A percentile compares a stretch with the other conserved stretches of the same genome.
Conservation (phyloP, 1,140 invertebrate genomes). For the Oscheius sp. region DNA sequence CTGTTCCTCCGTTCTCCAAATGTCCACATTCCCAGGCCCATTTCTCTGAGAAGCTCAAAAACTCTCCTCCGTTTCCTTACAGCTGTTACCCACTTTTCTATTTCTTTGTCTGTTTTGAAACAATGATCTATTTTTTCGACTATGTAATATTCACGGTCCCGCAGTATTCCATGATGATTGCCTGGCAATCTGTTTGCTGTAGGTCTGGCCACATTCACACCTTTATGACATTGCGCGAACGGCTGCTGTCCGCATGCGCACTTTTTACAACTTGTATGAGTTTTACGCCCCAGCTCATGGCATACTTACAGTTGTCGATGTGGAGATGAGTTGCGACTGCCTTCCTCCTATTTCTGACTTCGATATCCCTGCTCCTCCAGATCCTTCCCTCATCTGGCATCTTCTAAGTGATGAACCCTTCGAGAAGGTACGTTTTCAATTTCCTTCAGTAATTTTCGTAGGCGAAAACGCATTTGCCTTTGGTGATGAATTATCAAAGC, state of each 20-base stretch:
- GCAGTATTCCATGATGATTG: background rate
- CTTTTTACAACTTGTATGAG: background rate
- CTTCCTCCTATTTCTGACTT: slow-evolving; percentile 25
- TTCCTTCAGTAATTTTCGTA: background rate
- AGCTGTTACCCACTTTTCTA: background rate
- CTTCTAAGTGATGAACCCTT: slow-evolving; percentile 26
- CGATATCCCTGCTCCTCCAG: slow-evolving; percentile 30
- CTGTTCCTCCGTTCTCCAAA: no score
- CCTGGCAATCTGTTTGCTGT: background rate
- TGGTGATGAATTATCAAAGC: slow-evolving; percentile 10
- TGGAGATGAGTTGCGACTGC: slow-evolving; percentile 23
- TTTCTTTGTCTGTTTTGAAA: no score
- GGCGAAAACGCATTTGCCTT: background rate
- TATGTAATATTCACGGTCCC: background rate
- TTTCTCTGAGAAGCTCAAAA: background rate
- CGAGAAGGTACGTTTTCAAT: background rate
- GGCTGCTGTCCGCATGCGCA: background rate
- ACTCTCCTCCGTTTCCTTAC: background rate
- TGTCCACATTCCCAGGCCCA: no score
- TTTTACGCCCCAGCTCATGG: background rate
- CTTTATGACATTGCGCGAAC: background rate
- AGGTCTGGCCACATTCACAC: background rate
- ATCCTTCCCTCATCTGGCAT: slow-evolving; percentile 33
- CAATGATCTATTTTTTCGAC: background rate
- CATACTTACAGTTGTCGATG: background rate